Percentiles rank a stretch among this genome's conserved stretches.
phyloP scores from a whole-genome alignment of 2,113 vertebrate species.

The Leucoraja erinaceus region DNA sequence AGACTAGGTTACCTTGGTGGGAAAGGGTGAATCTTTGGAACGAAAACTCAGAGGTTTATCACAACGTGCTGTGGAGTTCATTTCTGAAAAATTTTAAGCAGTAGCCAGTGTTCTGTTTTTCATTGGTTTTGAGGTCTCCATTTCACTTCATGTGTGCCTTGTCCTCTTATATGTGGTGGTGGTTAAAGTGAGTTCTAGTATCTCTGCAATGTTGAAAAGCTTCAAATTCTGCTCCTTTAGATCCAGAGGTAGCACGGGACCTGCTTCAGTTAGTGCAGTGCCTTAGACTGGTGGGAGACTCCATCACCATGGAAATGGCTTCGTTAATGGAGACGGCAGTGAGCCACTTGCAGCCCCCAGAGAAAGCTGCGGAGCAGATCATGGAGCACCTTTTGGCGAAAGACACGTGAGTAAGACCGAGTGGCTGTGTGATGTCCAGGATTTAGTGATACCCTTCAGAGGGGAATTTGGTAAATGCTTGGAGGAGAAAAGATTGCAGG shows the following conservation, averaged over 20 bases:
- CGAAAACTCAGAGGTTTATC: no score
- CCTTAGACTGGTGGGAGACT: constrained; percentile 74
- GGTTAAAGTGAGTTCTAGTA: neutral
- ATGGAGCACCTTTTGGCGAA: constrained; percentile 79
- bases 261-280: constrained; percentile 82
- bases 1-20: no score
- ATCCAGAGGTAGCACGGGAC: constrained; percentile 73
- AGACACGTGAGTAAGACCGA: constrained; percentile 65
- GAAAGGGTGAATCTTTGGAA: no score
- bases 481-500: no score
- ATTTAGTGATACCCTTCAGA: no score
- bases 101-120: neutral
- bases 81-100: neutral
- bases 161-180: neutral
- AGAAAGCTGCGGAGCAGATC: constrained; percentile 77
- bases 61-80: no score
- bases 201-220: neutral
- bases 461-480: no score
- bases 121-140: neutral
- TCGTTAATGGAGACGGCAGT: constrained; percentile 83
- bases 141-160: neutral
- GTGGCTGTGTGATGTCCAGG: no score
- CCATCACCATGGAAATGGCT: constrained; percentile 72
- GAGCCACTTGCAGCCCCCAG: constrained; percentile 76
- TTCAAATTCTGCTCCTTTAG: constrained; percentile 52